Percentiles rank a stretch among this genome's conserved stretches.
Evolutionary conservation across 1,140 invertebrate species (phyloP).

Genomic region (Leptonema lineaticorne): DNA sequence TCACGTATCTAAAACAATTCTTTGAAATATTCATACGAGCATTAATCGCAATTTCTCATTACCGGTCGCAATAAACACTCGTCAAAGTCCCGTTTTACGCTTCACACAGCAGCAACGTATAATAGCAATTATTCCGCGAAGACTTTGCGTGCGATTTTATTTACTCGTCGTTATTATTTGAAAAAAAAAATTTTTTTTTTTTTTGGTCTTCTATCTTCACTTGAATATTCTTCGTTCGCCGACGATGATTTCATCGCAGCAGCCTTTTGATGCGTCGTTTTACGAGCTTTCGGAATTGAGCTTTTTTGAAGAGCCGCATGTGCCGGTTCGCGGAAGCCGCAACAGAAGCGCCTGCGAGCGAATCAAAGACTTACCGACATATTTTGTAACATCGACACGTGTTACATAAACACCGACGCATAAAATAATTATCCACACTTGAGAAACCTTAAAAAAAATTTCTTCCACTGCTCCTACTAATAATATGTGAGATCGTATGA

Average conservation of each 20-base stretch:
- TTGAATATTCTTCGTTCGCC: no score
- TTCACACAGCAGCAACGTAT: no score
- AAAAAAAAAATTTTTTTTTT: no score
- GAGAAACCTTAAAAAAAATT: not conserved
- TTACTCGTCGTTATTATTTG: no score
- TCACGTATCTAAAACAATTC: no score
- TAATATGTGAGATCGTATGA: not conserved
- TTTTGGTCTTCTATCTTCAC: no score
- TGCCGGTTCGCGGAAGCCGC: slow-evolving; percentile 9
- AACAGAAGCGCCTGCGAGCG: not conserved
- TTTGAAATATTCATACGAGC: no score
- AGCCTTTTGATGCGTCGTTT: slow-evolving; percentile 18
- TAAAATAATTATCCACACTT: slow-evolving; percentile 21
- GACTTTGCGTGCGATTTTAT: no score
- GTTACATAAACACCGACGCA: slow-evolving; percentile 15
- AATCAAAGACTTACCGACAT: slow-evolving; percentile 26
- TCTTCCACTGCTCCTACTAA: not conserved
- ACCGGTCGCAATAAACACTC: no score
- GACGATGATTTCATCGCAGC: not conserved
- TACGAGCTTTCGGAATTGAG: slow-evolving; percentile 7
- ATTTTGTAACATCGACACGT: slow-evolving; percentile 25
- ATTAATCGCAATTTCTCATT: no score
- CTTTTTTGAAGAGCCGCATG: slow-evolving; percentile 12
- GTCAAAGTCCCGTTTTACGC: no score
- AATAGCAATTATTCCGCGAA: no score